phyloP scores from a whole-genome alignment of 2,113 vertebrate genomes.

The Pomatostomus ruficeps region DNA sequence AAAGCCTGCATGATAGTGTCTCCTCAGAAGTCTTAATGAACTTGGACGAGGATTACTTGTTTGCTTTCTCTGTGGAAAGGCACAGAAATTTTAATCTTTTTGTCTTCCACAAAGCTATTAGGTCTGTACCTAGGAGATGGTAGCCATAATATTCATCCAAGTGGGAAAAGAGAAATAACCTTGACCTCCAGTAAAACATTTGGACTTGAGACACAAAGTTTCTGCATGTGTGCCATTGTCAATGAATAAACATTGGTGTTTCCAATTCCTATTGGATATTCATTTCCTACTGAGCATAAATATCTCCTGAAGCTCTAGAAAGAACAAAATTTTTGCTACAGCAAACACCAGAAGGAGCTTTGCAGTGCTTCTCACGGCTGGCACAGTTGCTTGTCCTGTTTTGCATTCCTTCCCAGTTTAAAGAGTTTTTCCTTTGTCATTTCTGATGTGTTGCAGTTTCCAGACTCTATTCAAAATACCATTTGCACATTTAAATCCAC shows the following conservation, averaged over 20 bases:
- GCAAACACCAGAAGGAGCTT: not conserved
- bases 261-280: not conserved
- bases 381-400: not conserved
- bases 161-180: not conserved
- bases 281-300: not conserved
- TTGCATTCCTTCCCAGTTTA: not conserved
- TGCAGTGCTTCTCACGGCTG: not conserved
- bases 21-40: not conserved
- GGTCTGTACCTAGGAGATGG: not conserved
- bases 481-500: constrained; percentile 42
- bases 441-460: constrained; percentile 38
- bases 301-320: not conserved
- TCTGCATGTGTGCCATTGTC: not conserved
- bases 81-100: not conserved
- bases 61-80: not conserved
- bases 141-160: not conserved
- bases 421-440: not conserved
- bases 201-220: not conserved
- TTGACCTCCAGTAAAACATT: not conserved
- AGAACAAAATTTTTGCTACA: not conserved
- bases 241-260: not conserved
- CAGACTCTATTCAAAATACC: constrained; percentile 36
- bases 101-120: not conserved
- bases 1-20: not conserved
- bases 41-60: not conserved